phyloP scores from a whole-genome alignment of 2,113 vertebrate genomes.

The Eidolon helvum region DNA sequence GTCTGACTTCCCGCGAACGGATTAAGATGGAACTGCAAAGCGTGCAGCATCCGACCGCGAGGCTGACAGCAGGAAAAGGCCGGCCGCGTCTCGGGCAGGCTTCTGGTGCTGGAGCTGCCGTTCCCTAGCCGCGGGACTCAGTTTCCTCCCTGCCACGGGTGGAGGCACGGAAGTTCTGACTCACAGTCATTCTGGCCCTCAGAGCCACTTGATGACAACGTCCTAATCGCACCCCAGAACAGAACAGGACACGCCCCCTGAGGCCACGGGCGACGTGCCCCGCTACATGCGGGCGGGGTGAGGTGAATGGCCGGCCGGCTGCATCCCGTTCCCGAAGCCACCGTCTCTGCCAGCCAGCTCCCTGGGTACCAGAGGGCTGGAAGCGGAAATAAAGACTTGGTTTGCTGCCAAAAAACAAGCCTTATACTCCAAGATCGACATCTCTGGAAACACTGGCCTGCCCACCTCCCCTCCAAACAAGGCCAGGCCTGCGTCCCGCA shows the following conservation, averaged over 20 bases:
- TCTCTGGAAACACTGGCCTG: background rate
- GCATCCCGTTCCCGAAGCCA: background rate
- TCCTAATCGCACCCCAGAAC: background rate
- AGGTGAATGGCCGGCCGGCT: background rate
- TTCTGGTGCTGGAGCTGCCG: background rate
- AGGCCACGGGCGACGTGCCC: background rate
- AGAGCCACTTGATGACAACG: background rate
- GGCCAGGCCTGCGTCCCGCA: background rate
- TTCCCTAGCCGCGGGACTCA: background rate
- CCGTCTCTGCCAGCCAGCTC: background rate
- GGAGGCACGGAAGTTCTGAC: background rate
- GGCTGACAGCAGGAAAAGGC: background rate
- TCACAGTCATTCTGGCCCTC: background rate
- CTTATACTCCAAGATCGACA: constrained; percentile 42
- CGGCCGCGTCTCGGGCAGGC: background rate
- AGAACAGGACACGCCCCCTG: background rate
- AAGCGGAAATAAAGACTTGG: constrained; percentile 21
- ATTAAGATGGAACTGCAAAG: background rate
- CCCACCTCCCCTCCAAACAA: background rate
- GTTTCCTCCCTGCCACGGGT: background rate
- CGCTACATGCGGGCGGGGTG: background rate
- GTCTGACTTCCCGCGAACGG: background rate
- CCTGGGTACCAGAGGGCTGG: background rate
- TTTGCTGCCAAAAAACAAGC: constrained; percentile 32
- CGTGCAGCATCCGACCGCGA: background rate